A percentile compares a stretch with the other conserved stretches of the same genome.
Conservation (phyloP, 1,140 invertebrate species). For the Zaprionus kolodkinae region DNA sequence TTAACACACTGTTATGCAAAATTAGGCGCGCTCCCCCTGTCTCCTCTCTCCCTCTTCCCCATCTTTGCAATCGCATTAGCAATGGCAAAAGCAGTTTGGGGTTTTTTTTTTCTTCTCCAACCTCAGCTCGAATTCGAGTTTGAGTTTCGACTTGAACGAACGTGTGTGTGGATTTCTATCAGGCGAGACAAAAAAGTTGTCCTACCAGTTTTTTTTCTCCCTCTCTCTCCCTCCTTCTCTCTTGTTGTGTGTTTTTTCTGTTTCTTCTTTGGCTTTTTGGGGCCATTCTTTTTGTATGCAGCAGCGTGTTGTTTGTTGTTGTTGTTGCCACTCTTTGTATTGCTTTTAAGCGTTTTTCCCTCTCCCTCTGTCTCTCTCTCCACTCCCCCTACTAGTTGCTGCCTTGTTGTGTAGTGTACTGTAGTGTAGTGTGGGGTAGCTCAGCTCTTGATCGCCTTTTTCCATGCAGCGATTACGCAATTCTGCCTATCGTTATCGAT, state of each 20-base stretch:
- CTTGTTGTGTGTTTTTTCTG: slow-evolving; percentile 43
- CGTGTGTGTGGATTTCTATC: slow-evolving; percentile 57
- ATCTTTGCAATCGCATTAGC: slow-evolving; percentile 26
- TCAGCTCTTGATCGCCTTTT: not conserved
- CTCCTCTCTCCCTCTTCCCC: not conserved
- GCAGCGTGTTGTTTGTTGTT: slow-evolving; percentile 23
- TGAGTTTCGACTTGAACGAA: slow-evolving; percentile 46
- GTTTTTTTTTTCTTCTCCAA: slow-evolving; percentile 11
- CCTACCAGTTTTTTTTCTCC: slow-evolving; percentile 60
- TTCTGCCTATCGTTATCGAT: not conserved
- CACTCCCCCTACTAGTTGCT: slow-evolving; percentile 5
- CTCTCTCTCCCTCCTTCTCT: too few species aligned
- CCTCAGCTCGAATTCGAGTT: slow-evolving; percentile 6
- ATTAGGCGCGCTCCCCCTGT: slow-evolving; percentile 32
- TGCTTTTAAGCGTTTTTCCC: slow-evolving; percentile 19
- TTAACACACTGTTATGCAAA: slow-evolving; percentile 52
- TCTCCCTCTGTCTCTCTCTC: slow-evolving; percentile 2
- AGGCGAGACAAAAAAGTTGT: slow-evolving; percentile 70
- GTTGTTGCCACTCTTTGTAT: slow-evolving; percentile 11
- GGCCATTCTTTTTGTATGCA: slow-evolving; percentile 52
- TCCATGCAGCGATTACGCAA: too few species aligned
- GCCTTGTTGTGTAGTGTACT: slow-evolving; percentile 6
- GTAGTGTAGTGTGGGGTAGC: slow-evolving; percentile 20
- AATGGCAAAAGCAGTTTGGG: slow-evolving; percentile 43
- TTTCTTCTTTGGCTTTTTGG: slow-evolving; percentile 57